Percentiles rank a stretch among this genome's conserved stretches.
Evolutionary conservation across 2,797 vertebrate species (phyloP).

Genomic region (Enteromius afrohamiltoni): DNA sequence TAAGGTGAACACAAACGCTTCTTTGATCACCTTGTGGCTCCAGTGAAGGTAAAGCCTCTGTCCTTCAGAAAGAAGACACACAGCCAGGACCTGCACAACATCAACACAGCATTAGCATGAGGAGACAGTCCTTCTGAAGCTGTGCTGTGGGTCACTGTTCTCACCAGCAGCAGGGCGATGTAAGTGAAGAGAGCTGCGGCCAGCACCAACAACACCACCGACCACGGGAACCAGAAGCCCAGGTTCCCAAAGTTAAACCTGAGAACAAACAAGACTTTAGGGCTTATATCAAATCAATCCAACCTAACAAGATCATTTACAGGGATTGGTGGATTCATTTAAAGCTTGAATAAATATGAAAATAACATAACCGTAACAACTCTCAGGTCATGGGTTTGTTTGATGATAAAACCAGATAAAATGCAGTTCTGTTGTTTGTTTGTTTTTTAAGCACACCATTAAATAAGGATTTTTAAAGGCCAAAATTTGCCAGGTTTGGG

Average conservation of each 20-base stretch:
- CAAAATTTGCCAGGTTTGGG: background rate
- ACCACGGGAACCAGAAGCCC: slow-evolving; percentile 91
- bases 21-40: slow-evolving; percentile 91
- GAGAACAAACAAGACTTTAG: background rate
- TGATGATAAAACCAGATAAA: too few relatives aligned
- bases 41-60: slow-evolving; percentile 87
- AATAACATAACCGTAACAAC: too few relatives aligned
- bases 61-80: slow-evolving; percentile 87
- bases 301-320: background rate
- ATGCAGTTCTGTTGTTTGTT: background rate
- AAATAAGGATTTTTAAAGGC: background rate
- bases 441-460: background rate
- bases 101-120: background rate
- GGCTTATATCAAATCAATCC: background rate
- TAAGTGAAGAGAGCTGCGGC: slow-evolving; percentile 80
- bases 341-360: too few relatives aligned
- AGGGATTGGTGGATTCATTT: too few relatives aligned
- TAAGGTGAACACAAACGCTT: too few relatives aligned
- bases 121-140: too few relatives aligned
- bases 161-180: slow-evolving; percentile 85
- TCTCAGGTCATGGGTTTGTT: too few relatives aligned
- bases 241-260: slow-evolving; percentile 83
- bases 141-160: slow-evolving; percentile 53
- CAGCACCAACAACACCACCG: slow-evolving; percentile 82
- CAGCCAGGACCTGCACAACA: slow-evolving; percentile 80